Percentiles rank a stretch among this genome's conserved stretches.
Conservation (phyloP, 2,113 vertebrate genomes). For the Trematomus loennbergii region DNA sequence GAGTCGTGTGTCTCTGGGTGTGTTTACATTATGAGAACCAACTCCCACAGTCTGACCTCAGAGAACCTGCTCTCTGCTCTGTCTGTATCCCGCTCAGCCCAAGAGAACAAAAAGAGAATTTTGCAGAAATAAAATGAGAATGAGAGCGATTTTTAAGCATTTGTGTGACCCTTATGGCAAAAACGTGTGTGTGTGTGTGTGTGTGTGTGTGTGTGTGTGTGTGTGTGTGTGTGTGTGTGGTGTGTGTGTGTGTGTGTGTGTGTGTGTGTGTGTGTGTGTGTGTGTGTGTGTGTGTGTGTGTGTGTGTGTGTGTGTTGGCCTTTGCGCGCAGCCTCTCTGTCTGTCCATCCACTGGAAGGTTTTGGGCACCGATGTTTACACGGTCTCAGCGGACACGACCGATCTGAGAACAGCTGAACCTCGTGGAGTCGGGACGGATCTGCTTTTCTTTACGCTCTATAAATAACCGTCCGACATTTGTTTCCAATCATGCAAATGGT, state of each 20-base stretch:
- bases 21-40: conserved; percentile 44
- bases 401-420: conserved; percentile 56
- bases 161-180: conserved; percentile 21
- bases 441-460: conserved; percentile 19
- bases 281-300: conserved; percentile 15
- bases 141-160: conserved; percentile 7
- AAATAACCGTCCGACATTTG: conserved; percentile 58
- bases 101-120: background rate
- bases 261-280: conserved; percentile 13
- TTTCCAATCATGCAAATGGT: conserved; percentile 32
- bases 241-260: conserved; percentile 16
- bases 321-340: conserved; percentile 38
- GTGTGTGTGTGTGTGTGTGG: conserved; percentile 16
- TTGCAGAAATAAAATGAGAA: too few relatives aligned
- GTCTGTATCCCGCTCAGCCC: background rate
- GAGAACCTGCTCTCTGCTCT: conserved; percentile 21
- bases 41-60: conserved; percentile 46
- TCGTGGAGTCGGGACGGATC: conserved; percentile 45
- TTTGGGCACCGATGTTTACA: conserved; percentile 38
- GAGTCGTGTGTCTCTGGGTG: too few relatives aligned
- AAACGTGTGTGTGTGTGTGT: background rate
- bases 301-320: conserved; percentile 19
- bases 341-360: conserved; percentile 43
- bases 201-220: conserved; percentile 11
- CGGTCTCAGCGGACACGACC: conserved; percentile 42